Evolutionary conservation across 2,797 vertebrate species (phyloP), one percentile per base, ranked within the genome.

Genomic region (Lacerta viridis): DNA sequence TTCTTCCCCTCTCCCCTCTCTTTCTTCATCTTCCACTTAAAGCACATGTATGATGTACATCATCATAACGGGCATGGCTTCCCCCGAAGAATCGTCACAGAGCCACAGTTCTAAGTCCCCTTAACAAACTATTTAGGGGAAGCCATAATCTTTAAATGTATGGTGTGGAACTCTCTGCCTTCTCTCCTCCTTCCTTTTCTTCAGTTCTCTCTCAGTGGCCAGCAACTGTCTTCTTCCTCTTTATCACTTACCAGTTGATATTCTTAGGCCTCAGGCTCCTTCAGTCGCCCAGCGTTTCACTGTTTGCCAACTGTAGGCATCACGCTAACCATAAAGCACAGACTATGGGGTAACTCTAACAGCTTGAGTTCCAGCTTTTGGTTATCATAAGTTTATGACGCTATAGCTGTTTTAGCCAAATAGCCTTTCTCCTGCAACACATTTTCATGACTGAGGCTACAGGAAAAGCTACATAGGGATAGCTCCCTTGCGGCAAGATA

Each of bases 401-500:
- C 25, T 89, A 85, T 39, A 61, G 84, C 15, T 64, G 43, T 69
- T 20, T n/a, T 84, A 83, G 75, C 71, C 64, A 69, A 71, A 85
- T 55, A 1, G 4, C 72, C 46, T 25, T 36, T 29, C 36, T 85
- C 59, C 36, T 13, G 39, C n/a, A 79, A 36, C 29, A 61, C 82
- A 29, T 66, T 41, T 43, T 61, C 20, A 36, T 66, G 4, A 4
- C 1, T 2, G 0, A 0, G 39, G 1, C 0, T 15, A 64, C 11
- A 77, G 11, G 1, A 61, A 66, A 39, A 85, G 25, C 18, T 50
- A 33, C 15, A 13, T 7, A 1, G 78, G 41, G 27, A 69, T 55
- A 3, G 13, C 29, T 50, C 29, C 4, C 18, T 5, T 10, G 9
- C 4, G 7, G 27, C 25, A 11, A 39, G 39, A 13, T 78, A 1